phyloP scores from a whole-genome alignment of 1,140 invertebrate species.

The Proales similis region DNA sequence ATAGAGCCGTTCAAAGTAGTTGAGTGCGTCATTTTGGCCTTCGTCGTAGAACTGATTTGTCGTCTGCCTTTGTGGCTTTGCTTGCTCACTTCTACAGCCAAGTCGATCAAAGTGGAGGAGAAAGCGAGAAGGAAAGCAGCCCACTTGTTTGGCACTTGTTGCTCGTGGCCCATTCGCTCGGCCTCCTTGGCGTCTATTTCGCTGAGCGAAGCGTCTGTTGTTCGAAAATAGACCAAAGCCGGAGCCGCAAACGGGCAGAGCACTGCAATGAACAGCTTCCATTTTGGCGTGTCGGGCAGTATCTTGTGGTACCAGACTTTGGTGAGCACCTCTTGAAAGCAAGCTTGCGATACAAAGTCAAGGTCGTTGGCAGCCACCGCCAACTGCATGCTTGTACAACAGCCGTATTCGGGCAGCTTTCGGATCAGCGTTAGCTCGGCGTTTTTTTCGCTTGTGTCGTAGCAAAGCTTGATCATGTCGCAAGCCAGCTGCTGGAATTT shows the following conservation, averaged over 20 bases:
- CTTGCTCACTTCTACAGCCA: no score
- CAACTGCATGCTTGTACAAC: conserved; percentile 11
- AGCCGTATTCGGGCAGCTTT: conserved; percentile 1
- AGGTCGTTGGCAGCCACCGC: neutral
- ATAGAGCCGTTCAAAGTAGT: conserved; percentile 13
- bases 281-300: conserved; percentile 19
- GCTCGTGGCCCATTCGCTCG: neutral
- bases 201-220: neutral
- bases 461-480: conserved; percentile 18
- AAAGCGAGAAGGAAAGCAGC: no score
- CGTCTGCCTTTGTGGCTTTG: no score
- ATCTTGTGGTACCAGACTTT: conserved; percentile 33
- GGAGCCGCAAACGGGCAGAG: conserved; percentile 10
- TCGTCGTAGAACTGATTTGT: conserved; percentile 24
- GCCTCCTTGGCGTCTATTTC: neutral
- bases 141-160: no score
- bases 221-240: neutral
- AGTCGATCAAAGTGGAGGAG: no score
- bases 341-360: conserved; percentile 7
- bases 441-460: conserved; percentile 16
- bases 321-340: conserved; percentile 17
- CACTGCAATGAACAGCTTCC: neutral
- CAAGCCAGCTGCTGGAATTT: conserved; percentile 11
- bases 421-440: conserved; percentile 23
- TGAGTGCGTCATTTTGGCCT: neutral